Evolutionary conservation across 2,113 vertebrate species (phyloP), one percentile per base, ranked within the genome.

Genomic region (Phainopepla nitens): DNA sequence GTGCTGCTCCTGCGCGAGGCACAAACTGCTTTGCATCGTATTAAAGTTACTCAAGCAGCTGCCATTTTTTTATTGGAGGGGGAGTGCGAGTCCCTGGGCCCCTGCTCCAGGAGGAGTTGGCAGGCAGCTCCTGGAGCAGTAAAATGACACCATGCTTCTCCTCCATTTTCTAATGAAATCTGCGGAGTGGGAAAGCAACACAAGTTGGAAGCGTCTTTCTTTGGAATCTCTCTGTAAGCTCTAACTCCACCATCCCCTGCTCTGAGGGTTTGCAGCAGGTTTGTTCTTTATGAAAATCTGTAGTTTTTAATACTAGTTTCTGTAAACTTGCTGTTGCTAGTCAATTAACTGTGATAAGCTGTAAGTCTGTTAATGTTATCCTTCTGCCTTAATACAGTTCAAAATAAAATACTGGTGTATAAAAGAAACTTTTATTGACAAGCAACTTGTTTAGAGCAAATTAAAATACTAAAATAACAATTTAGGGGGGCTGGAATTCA

Each of bases 141-240:
- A 97, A 97, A 98, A 97, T 97, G 97, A 97, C 96, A 97, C 96
- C 97, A 81, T 96, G 96, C 97, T 97, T 95, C 97, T 97, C 96
- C 97, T 98, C 91, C 95, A 94, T 97, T 98, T 98, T 97, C 96
- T 97, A 86, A 90, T 94, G 97, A 98, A 98, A 96, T 97, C 96
- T 93, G 92, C 96, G 62, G 96, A 96, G 97, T 97, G 97, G 97
- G 96, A 96, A 90, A 97, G 93, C 96, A 98, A 96, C 96, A 96
- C 90, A 96, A 98, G 97, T 96, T 98, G 90, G 96, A 98, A 97
- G 90, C 89, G 94, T 47, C 91, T 97, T 49, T 86, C 94, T 93
- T 93, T 96, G 95, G 94, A 97, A 93, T 96, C 94, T 94, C 83
- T 93, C 94, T 95, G 41, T 89, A 89, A 92, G 86, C 76, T 86